Base-by-base conservation (phyloP, 2,113 vertebrate genomes). In the Electrona antarctica region DNA sequence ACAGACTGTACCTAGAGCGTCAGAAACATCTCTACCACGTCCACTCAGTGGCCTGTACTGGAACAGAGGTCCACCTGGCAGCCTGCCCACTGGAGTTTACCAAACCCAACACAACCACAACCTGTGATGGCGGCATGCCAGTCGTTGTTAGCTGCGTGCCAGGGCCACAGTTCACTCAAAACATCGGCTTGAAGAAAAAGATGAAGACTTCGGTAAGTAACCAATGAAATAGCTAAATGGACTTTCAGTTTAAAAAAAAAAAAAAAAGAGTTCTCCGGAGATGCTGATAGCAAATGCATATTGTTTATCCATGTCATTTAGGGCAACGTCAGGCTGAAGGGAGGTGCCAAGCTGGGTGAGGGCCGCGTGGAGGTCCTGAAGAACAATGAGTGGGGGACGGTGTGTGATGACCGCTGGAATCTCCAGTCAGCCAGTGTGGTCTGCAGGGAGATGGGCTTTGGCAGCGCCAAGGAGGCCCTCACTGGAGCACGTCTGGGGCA, bases 371-470 rank as follows among this genome's bases (percentile, higher is more conserved):
- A 99, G 89, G 95, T 99, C 72, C 90, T 98, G 83, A 95, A 77
- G 75, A 87, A 85, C 72, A 93, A 74, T n/a, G 92, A 95, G 52
- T 99, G 98, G 98, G 98, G 98, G 48, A 97, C 97, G 0, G 88
- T 99, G 77, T 99, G 98, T 1, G 97, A 98, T 0, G 95, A 97
- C 76, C 96, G 95, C 82, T 99, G 98, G 98, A 95, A 92, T 89
- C 92, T 98, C 76, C 93, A 90, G 79, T 93, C 97, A 0, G 97
- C 97, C 90, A 98, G 96, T 0, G 95, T 99, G 8, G 95, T 98
- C 75, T 99, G 98, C 92, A 95, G 98, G 0, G 96, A 99, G 87
- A 93, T 99, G 76, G 97, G 98, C 78, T 99, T 97, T 0, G 98
- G 98, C 71, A 97, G 93, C 0, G 97, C 98, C 74, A 96, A 94